Conservation (phyloP, 2,888 invertebrate genomes). For the Tetragnatha montana region DNA sequence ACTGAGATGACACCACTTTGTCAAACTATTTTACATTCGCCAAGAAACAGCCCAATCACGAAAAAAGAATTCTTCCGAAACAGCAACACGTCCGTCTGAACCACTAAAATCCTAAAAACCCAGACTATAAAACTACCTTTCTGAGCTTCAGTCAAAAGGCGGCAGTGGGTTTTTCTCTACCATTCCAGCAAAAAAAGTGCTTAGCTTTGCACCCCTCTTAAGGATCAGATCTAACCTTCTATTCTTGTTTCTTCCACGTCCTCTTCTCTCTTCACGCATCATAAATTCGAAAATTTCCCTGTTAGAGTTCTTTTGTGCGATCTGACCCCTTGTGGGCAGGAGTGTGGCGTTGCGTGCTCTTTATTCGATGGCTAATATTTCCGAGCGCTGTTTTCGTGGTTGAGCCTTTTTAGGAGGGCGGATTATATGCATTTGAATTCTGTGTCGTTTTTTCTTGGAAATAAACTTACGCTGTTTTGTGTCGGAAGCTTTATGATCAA, state of each 20-base stretch:
- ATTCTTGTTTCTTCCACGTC: not conserved
- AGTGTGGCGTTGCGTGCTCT: not conserved
- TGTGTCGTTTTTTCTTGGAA: too few species aligned
- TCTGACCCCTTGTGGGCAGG: not conserved
- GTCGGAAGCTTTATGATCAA: too few species aligned
- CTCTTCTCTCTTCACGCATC: not conserved
- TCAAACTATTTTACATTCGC: too few species aligned
- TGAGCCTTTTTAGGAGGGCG: not conserved
- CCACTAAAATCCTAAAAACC: not conserved
- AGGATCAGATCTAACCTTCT: not conserved
- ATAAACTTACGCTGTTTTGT: too few species aligned
- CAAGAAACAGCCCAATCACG: too few species aligned
- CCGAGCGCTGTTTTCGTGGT: not conserved
- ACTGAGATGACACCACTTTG: too few species aligned
- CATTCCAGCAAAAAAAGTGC: not conserved
- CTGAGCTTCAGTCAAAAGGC: not conserved
- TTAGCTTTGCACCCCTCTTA: not conserved
- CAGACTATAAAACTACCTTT: not conserved
- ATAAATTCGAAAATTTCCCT: not conserved
- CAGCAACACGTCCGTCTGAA: too few species aligned
- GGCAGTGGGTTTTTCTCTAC: not conserved
- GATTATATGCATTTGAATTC: too few species aligned
- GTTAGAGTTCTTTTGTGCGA: not conserved
- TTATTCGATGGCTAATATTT: not conserved
- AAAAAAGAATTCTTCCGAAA: too few species aligned